Percentiles rank a stretch among this genome's conserved stretches.
These are phyloP conservation scores for Grammomys dolichurus DNA, from an alignment of 2,113 vertebrate genomes.

Conservation along the genomic window DNA sequence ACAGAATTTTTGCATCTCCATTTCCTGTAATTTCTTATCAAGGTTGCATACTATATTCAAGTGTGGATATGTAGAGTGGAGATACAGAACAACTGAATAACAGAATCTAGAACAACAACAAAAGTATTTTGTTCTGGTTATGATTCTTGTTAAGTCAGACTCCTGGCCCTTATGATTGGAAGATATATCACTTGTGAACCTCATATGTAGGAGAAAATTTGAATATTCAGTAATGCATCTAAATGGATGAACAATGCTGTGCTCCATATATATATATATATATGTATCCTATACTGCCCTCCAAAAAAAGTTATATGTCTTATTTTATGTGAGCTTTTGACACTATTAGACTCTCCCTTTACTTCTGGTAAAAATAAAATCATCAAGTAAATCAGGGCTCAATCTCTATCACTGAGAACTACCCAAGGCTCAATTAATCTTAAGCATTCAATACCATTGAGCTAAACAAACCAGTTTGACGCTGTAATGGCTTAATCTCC, in stretches of 20 bases:
- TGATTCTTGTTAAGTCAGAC: not conserved
- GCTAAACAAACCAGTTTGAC: not conserved
- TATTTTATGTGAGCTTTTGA: not conserved
- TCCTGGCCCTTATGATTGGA: not conserved
- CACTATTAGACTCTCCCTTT: not conserved
- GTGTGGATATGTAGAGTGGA: not conserved
- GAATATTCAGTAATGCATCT: not conserved
- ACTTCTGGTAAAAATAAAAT: slow-evolving; percentile 13
- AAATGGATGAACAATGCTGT: not conserved
- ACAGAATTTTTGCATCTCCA: not conserved
- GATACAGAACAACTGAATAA: not conserved
- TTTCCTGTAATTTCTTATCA: not conserved
- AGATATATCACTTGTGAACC: not conserved
- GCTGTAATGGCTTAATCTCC: not conserved
- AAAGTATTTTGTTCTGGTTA: not conserved
- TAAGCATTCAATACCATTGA: not conserved
- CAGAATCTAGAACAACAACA: not conserved
- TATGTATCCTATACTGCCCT: not conserved
- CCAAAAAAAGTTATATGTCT: slow-evolving; percentile 23
- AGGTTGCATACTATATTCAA: not conserved
- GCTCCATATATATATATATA: not conserved
- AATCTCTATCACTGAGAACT: not conserved
- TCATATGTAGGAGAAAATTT: not conserved
- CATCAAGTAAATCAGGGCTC: not conserved
- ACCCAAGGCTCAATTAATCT: not conserved